A percentile compares a stretch with the other conserved stretches of the same genome.
These are phyloP conservation scores for Araneus ventricosus DNA, from an alignment of 1,140 invertebrate species.

Conservation along the genomic window DNA sequence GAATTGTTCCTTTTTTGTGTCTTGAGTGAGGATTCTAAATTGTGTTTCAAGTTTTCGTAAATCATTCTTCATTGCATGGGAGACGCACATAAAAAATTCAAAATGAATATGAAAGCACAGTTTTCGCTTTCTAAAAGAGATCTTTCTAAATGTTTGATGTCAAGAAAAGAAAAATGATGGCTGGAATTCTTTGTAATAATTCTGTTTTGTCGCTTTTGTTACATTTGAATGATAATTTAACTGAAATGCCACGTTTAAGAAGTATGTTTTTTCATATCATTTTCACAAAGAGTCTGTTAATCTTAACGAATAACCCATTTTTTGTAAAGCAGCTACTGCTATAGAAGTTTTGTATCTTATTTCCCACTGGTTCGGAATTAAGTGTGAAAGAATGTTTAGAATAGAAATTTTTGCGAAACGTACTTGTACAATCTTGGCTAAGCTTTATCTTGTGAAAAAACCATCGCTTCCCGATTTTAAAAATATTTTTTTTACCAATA, in stretches of 20 bases:
- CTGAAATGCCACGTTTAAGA: not conserved
- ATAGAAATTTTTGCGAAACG: no score
- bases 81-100: not conserved
- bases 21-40: not conserved
- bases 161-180: not conserved
- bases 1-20: constrained; percentile 30
- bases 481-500: no score
- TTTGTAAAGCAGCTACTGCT: no score
- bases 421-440: no score
- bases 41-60: constrained; percentile 31
- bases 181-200: not conserved
- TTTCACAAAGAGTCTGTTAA: no score
- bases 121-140: constrained; percentile 13
- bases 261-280: not conserved
- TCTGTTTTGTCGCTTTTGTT: constrained; percentile 28
- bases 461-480: no score
- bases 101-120: constrained; percentile 8
- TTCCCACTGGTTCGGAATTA: no score
- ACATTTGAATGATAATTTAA: constrained; percentile 19
- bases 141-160: constrained; percentile 36
- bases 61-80: constrained; percentile 22
- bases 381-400: no score
- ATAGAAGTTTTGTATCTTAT: no score
- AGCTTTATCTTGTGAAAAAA: no score
- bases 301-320: no score